Conservation (phyloP, 1,140 invertebrate genomes). For the Stegodyphus mimosarum region DNA sequence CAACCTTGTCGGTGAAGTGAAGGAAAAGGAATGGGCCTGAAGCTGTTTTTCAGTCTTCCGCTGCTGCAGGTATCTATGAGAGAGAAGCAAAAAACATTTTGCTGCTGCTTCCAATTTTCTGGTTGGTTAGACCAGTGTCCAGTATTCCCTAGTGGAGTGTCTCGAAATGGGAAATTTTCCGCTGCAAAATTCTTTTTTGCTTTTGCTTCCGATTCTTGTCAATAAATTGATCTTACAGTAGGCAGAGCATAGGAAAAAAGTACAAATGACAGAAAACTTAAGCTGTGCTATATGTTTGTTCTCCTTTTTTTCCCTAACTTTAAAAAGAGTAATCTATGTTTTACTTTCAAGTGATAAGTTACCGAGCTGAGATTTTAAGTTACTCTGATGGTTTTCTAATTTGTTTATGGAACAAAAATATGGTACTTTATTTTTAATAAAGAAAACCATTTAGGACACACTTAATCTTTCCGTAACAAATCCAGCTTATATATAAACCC, state of each 20-base stretch:
- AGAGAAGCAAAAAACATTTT: no score
- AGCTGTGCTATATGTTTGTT: neutral
- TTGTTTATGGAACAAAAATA: no score
- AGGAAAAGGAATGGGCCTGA: neutral
- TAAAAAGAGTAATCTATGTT: no score
- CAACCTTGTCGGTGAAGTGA: no score
- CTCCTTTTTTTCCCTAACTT: neutral
- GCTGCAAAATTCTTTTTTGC: conserved; percentile 10
- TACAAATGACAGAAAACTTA: neutral
- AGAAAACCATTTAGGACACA: no score
- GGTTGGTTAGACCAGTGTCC: conserved; percentile 54
- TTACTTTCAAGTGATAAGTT: no score
- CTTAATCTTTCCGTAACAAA: no score
- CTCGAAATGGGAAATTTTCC: conserved; percentile 41
- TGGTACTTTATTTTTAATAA: no score
- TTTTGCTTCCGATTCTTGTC: conserved; percentile 14
- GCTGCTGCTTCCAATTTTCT: conserved; percentile 39
- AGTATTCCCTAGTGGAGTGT: conserved; percentile 34
- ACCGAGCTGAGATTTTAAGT: no score
- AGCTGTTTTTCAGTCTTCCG: neutral
- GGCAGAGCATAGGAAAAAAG: neutral
- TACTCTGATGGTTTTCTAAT: no score
- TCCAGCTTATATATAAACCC: no score
- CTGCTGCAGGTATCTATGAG: neutral
- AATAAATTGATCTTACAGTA: conserved; percentile 48